Evolutionary conservation across 2,113 vertebrate species (phyloP).

Genomic region (Australoheros scitulus): DNA sequence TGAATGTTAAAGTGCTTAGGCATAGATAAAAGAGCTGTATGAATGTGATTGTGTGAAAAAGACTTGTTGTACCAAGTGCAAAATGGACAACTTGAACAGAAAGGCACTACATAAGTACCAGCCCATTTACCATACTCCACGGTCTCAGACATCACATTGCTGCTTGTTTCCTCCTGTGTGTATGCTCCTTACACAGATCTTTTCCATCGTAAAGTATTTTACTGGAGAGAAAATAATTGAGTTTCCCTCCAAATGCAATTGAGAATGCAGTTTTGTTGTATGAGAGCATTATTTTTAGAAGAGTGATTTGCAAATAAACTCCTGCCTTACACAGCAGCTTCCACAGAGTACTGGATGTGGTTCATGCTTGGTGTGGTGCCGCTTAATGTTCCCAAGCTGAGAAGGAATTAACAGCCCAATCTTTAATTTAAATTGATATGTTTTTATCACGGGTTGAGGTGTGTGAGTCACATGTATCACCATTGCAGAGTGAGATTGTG

Average conservation of each 20-base stretch:
- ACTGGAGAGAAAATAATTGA: background rate
- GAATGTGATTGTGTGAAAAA: background rate
- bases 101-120: accelerated
- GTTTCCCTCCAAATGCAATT: background rate
- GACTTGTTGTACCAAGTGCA: background rate
- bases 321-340: conserved; percentile 24
- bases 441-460: background rate
- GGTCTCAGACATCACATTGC: background rate
- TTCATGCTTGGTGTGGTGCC: background rate
- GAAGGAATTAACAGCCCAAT: background rate
- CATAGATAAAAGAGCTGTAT: background rate
- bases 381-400: conserved; percentile 34
- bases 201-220: background rate
- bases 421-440: conserved; percentile 11
- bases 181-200: background rate
- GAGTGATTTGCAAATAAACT: conserved; percentile 13
- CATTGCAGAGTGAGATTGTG: background rate
- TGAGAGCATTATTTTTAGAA: background rate
- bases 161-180: background rate
- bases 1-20: background rate
- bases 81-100: background rate
- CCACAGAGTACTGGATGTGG: conserved; percentile 19
- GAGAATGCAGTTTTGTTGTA: background rate
- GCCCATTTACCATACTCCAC: background rate
- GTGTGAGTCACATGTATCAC: background rate